Base-by-base conservation (phyloP, 2,797 vertebrate species). In the Sphenodon punctatus region DNA sequence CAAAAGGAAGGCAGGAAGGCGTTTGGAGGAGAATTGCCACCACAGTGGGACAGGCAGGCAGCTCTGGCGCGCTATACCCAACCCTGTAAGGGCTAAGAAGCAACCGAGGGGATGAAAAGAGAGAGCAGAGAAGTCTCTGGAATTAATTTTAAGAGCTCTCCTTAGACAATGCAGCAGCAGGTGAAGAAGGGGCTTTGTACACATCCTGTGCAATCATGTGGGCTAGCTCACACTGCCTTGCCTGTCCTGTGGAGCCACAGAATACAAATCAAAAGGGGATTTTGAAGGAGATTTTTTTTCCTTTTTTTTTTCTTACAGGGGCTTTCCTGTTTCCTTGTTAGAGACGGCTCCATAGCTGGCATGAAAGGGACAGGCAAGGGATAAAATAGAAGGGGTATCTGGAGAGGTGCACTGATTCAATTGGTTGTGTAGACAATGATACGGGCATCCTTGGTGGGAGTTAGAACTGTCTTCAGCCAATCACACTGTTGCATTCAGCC, bases 81-180 rank as follows among this genome's bases (percentile, higher is more conserved):
- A 22, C 48, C 20, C 59, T 71, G 51, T 42, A 85, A 66, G 23
- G 0, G 0, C 3, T 72, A 72, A 41, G 23, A 83, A 66, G 78
- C 82, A 46, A 56, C 71, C 83, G 76, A 80, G 73, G 69, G 72
- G 80, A 87, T 89, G 64, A 89, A 84, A 87, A 90, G 45, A 27
- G 76, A 79, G 63, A 74, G 78, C 63, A 38, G 41, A 67, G 49
- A 85, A 91, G 73, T 63, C 46, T 59, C 49, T 68, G 76, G 76
- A 86, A 90, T 89, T 75, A 85, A 85, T 86, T 79, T 75, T 67
- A 70, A 91, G 82, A 67, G 70, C 71, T 89, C 70, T 64, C 46
- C 78, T 83, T 1, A 59, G 80, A 87, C 67, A 77, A 73, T 84
- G 67, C 32, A 63, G 27, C 13, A 51, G 66, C 66, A 83, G 84